These are phyloP conservation scores for Aplodontia rufa DNA, from an alignment of 2,113 vertebrate species.

Conservation along the genomic window DNA sequence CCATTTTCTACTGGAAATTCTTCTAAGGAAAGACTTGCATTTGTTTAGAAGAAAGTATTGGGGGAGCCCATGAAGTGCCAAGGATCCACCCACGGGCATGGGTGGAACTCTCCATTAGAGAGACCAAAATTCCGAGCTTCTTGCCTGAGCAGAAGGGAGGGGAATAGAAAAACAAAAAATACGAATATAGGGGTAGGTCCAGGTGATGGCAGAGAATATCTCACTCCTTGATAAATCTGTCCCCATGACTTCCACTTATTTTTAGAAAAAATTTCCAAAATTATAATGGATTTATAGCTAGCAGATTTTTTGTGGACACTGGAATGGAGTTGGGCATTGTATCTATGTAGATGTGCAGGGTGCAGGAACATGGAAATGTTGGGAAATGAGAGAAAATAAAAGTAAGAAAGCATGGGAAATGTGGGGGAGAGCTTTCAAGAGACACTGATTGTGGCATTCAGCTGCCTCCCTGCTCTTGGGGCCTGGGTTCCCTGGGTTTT, in stretches of 20 bases:
- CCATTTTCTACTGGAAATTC: not conserved
- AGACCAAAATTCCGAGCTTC: not conserved
- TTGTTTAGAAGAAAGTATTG: not conserved
- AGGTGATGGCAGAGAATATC: not conserved
- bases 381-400: not conserved
- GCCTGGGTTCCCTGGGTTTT: not conserved
- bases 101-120: not conserved
- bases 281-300: not conserved
- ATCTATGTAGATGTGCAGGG: fast-evolving
- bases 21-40: not conserved
- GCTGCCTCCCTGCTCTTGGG: not conserved
- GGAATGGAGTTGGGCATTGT: not conserved
- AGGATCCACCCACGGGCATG: not conserved
- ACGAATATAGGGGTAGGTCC: too few relatives aligned
- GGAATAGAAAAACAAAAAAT: not conserved
- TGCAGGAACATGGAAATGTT: not conserved
- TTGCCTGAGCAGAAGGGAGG: not conserved
- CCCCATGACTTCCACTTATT: not conserved
- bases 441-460: not conserved
- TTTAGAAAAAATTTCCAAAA: not conserved
- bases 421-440: not conserved
- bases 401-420: not conserved
- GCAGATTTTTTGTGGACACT: not conserved
- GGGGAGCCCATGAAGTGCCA: not conserved
- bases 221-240: not conserved